Conservation (phyloP, 2,888 invertebrate genomes). For the Zygogramma bicolorata region DNA sequence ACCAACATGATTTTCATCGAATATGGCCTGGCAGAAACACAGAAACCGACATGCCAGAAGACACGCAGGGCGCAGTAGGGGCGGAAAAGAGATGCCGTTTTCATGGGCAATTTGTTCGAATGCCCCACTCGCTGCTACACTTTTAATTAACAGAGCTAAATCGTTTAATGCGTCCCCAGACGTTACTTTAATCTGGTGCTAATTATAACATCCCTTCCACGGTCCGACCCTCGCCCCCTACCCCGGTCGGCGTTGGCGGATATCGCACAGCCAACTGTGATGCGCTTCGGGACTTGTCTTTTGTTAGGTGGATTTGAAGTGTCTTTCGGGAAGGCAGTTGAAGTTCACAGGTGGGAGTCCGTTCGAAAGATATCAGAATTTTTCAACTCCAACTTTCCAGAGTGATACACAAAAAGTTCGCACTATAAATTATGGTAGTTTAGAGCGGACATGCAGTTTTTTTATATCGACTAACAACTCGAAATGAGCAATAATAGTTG, state of each 20-base stretch:
- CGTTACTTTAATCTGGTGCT: slow-evolving; percentile 76
- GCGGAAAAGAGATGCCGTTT: not conserved
- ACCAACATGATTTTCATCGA: not conserved
- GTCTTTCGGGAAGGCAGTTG: not conserved
- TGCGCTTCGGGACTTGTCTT: not conserved
- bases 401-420: no score
- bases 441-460: no score
- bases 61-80: slow-evolving; percentile 4
- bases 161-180: slow-evolving; percentile 73
- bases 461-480: no score
- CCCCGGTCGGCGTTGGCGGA: slow-evolving; percentile 18
- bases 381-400: no score
- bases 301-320: not conserved
- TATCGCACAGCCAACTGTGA: slow-evolving; percentile 18
- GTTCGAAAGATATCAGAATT: no score
- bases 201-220: slow-evolving; percentile 70
- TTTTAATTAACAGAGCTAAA: slow-evolving; percentile 70
- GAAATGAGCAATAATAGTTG: no score
- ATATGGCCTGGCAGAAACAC: not conserved
- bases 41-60: not conserved
- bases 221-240: slow-evolving; percentile 44
- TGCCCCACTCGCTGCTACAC: slow-evolving; percentile 65
- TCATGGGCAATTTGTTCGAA: slow-evolving; percentile 63
- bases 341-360: no score
- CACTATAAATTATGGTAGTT: no score